Evolutionary conservation across 2,888 invertebrate species (phyloP).

Genomic region (Odontomyia ornata): DNA sequence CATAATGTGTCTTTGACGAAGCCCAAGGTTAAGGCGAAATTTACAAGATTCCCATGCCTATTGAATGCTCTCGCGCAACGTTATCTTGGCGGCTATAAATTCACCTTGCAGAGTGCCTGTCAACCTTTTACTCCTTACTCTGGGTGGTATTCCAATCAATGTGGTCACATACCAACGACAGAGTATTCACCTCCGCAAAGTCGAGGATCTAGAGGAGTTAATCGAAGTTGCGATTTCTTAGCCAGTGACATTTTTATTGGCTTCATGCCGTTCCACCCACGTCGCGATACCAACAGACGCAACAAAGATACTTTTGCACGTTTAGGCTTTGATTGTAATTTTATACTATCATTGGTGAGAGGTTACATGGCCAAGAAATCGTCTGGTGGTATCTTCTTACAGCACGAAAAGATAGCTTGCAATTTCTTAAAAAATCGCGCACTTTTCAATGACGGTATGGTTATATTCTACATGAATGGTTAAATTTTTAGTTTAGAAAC

Average conservation of each 20-base stretch:
- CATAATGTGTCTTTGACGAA: constrained; percentile 37
- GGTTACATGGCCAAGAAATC: neutral
- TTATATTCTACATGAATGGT: neutral
- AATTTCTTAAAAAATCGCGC: neutral
- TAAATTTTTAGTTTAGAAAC: neutral
- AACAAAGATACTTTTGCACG: constrained; percentile 2
- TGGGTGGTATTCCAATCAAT: constrained; percentile 46
- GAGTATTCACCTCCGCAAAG: constrained; percentile 33
- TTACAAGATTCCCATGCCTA: constrained; percentile 43
- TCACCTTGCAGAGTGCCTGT: constrained; percentile 44
- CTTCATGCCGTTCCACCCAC: constrained; percentile 45
- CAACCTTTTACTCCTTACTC: constrained; percentile 46
- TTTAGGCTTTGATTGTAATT: neutral
- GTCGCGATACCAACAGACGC: constrained; percentile 1
- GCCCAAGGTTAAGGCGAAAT: constrained; percentile 42
- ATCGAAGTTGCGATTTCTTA: constrained; percentile 46
- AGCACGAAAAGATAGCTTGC: neutral
- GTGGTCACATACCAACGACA: constrained; percentile 23
- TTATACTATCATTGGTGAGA: neutral
- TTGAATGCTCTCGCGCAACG: constrained; percentile 32
- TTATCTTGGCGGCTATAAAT: constrained; percentile 43
- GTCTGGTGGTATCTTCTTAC: neutral
- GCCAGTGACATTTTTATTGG: constrained; percentile 46
- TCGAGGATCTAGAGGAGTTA: constrained; percentile 27
- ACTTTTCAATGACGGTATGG: neutral